These are phyloP conservation scores for Mimachlamys varia DNA, from an alignment of 2,888 invertebrate genomes.

Conservation along the genomic window DNA sequence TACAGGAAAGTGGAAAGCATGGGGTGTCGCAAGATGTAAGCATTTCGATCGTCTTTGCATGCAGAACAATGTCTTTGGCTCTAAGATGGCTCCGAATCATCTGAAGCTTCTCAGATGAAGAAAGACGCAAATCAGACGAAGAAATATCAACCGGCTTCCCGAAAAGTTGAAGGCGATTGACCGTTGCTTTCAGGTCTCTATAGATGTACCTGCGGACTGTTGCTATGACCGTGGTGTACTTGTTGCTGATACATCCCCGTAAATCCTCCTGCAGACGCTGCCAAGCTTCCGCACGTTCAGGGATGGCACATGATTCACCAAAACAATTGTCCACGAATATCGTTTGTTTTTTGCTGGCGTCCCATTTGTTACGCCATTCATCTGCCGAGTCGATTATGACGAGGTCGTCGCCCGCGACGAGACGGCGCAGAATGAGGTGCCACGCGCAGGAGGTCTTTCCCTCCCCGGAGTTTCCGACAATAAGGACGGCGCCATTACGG, in stretches of 20 bases:
- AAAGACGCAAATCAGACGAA: neutral
- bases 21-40: constrained; percentile 25
- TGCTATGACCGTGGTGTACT: constrained; percentile 33
- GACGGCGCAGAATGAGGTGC: constrained; percentile 38
- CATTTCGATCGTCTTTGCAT: neutral
- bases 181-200: neutral
- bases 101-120: constrained; percentile 3
- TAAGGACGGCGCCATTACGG: constrained; percentile 37
- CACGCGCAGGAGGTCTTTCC: constrained; percentile 40
- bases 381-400: constrained; percentile 25
- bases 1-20: constrained; percentile 38
- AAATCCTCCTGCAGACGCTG: constrained; percentile 38
- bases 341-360: constrained; percentile 36
- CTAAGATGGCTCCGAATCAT: constrained; percentile 37
- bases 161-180: constrained; percentile 28
- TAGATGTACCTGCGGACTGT: constrained; percentile 37
- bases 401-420: constrained; percentile 15
- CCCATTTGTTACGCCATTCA: constrained; percentile 39
- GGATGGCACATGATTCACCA: constrained; percentile 34
- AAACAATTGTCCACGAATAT: constrained; percentile 41
- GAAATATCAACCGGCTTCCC: constrained; percentile 39
- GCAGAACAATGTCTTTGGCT: neutral
- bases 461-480: constrained; percentile 41
- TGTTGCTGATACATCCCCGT: constrained; percentile 29
- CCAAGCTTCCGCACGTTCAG: constrained; percentile 38